phyloP scores from a whole-genome alignment of 1,140 invertebrate genomes.

The Drosophila trapezifrons region DNA sequence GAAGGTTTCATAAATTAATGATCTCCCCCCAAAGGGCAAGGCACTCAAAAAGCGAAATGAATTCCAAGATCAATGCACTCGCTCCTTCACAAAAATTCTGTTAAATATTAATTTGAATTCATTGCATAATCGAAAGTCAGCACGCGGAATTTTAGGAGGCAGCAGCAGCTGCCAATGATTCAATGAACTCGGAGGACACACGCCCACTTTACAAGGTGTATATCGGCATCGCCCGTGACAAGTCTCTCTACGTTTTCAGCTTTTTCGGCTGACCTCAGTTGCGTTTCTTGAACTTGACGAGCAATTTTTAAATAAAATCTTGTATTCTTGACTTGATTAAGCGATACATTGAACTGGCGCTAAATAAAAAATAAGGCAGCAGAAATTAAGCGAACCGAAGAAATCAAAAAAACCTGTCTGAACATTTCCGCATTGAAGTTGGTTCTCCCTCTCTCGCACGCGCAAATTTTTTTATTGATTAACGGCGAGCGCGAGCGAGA shows the following conservation, averaged over 20 bases:
- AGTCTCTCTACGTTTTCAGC: not conserved
- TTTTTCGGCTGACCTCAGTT: conserved; percentile 62
- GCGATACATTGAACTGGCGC: conserved; percentile 71
- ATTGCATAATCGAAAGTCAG: conserved; percentile 66
- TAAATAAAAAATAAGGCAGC: conserved; percentile 24
- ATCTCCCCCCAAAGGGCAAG: conserved; percentile 42
- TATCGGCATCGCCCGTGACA: not conserved
- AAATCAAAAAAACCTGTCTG: conserved; percentile 63
- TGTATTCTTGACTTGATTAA: conserved; percentile 66
- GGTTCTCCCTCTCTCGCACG: conserved; percentile 49
- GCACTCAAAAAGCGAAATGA: conserved; percentile 25
- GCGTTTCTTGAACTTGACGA: conserved; percentile 74
- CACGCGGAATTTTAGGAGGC: conserved; percentile 19
- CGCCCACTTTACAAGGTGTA: conserved; percentile 75
- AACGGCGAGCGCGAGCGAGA: conserved; percentile 46
- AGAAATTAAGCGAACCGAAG: conserved; percentile 6
- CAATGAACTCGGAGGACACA: conserved; percentile 50
- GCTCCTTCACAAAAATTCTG: conserved; percentile 2
- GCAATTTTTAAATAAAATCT: conserved; percentile 25
- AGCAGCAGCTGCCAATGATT: conserved; percentile 24
- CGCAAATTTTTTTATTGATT: conserved; percentile 72
- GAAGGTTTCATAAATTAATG: conserved; percentile 26
- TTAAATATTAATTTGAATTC: conserved; percentile 51
- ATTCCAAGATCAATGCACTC: conserved; percentile 53
- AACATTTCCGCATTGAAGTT: conserved; percentile 75